phyloP scores from a whole-genome alignment of 23 tunicate genomes.

The Diplosoma virens region DNA sequence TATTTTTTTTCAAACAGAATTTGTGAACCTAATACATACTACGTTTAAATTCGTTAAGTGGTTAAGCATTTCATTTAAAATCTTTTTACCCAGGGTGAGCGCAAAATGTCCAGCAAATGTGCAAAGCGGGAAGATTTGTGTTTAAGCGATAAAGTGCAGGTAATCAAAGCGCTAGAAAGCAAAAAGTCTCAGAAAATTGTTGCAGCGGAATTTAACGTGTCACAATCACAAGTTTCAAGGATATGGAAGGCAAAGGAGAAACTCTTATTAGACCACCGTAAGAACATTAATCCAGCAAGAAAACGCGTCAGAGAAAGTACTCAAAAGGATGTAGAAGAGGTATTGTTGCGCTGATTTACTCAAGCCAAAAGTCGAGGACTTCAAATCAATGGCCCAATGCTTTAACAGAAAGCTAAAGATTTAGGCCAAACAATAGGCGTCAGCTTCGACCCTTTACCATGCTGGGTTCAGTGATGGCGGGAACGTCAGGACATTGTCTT shows the following conservation, averaged over 20 bases:
- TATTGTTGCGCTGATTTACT: conserved; percentile 23
- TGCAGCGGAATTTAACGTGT: conserved; percentile 17
- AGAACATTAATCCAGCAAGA: conserved; percentile 22
- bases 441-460: conserved; percentile 3
- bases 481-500: conserved; percentile 25
- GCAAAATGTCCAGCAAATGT: not conserved
- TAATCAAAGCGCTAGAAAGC: not conserved
- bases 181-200: conserved; percentile 2
- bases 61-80: no score
- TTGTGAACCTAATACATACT: no score
- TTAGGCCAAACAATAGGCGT: conserved; percentile 5
- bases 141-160: not conserved
- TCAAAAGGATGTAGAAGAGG: conserved; percentile 32
- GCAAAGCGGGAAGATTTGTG: not conserved
- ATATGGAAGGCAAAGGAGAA: conserved; percentile 27
- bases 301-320: conserved; percentile 19
- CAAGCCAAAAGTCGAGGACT: conserved; percentile 36
- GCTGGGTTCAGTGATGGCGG: conserved; percentile 28
- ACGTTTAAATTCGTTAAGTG: no score
- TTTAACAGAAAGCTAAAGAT: conserved; percentile 26
- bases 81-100: not conserved
- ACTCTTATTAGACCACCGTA: conserved; percentile 8
- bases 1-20: not conserved
- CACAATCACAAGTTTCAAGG: conserved; percentile 15
- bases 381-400: conserved; percentile 30